Evolutionary conservation across 2,113 vertebrate genomes (phyloP).

Genomic region (Oreotrochilus melanogaster): DNA sequence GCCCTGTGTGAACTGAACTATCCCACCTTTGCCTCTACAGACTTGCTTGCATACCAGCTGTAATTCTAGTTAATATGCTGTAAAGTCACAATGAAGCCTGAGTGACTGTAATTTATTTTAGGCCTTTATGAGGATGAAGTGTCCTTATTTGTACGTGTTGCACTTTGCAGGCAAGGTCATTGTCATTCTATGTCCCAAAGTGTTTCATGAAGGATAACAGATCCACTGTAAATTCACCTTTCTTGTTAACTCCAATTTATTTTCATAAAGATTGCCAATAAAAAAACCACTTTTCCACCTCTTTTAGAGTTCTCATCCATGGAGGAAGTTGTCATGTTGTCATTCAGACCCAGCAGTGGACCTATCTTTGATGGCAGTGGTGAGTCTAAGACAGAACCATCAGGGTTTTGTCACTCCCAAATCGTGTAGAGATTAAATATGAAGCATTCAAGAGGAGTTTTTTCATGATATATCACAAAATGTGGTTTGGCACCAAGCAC

Average conservation of each 20-base stretch:
- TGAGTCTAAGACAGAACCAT: constrained; percentile 24
- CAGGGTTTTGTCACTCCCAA: constrained; percentile 35
- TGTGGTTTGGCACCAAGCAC: constrained; percentile 50
- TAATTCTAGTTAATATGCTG: background rate
- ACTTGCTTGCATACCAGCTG: background rate
- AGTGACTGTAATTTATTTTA: background rate
- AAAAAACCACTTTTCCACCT: constrained; percentile 47
- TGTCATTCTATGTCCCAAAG: background rate
- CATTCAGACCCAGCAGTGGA: background rate
- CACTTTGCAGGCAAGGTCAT: background rate
- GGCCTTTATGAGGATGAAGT: background rate
- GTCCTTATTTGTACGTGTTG: background rate
- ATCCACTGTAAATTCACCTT: constrained; percentile 1
- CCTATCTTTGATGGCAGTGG: constrained; percentile 12
- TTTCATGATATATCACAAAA: constrained; percentile 60
- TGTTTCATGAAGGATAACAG: constrained; percentile 26
- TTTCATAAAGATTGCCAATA: constrained; percentile 27
- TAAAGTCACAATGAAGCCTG: background rate
- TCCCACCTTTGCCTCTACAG: background rate
- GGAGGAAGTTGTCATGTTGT: constrained; percentile 14
- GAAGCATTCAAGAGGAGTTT: constrained; percentile 52
- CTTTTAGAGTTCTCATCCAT: background rate
- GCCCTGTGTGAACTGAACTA: background rate
- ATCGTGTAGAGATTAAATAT: constrained; percentile 9
- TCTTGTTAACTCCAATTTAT: constrained; percentile 2